Percentiles rank a stretch among this genome's conserved stretches.
Evolutionary conservation across 2,888 invertebrate species (phyloP).

Genomic region (Ctenicera cuprea): DNA sequence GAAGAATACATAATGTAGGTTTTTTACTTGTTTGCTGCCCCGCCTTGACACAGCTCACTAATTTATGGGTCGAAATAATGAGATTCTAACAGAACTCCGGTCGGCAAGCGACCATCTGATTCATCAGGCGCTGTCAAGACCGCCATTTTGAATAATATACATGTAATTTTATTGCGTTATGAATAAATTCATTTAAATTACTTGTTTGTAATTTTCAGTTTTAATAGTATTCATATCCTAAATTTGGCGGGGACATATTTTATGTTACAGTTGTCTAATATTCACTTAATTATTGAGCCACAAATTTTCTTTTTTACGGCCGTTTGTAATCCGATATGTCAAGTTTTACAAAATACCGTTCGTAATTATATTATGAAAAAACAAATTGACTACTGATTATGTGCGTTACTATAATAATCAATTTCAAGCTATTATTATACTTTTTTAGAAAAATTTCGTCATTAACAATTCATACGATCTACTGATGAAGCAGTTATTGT

Average conservation of each 20-base stretch:
- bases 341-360: neutral
- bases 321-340: conserved; percentile 14
- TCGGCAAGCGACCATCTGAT: conserved; percentile 52
- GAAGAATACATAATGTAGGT: conserved; percentile 62
- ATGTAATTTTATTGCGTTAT: conserved; percentile 61
- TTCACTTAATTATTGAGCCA: conserved; percentile 36
- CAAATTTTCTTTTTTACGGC: conserved; percentile 31
- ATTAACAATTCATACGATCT: neutral
- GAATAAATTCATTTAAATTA: conserved; percentile 59
- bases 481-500: conserved; percentile 2
- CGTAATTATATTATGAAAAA: neutral
- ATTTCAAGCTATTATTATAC: too few relatives aligned
- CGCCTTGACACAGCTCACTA: conserved; percentile 61
- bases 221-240: conserved; percentile 46
- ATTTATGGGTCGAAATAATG: conserved; percentile 65
- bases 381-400: too few relatives aligned
- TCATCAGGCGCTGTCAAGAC: conserved; percentile 59
- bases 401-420: too few relatives aligned
- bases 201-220: conserved; percentile 49
- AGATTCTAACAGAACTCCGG: conserved; percentile 63
- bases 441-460: too few relatives aligned
- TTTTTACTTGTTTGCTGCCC: conserved; percentile 60
- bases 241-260: conserved; percentile 45
- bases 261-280: conserved; percentile 35
- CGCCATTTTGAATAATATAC: conserved; percentile 65